Conservation (phyloP, 2,797 vertebrate species). For the Anas georgica region DNA sequence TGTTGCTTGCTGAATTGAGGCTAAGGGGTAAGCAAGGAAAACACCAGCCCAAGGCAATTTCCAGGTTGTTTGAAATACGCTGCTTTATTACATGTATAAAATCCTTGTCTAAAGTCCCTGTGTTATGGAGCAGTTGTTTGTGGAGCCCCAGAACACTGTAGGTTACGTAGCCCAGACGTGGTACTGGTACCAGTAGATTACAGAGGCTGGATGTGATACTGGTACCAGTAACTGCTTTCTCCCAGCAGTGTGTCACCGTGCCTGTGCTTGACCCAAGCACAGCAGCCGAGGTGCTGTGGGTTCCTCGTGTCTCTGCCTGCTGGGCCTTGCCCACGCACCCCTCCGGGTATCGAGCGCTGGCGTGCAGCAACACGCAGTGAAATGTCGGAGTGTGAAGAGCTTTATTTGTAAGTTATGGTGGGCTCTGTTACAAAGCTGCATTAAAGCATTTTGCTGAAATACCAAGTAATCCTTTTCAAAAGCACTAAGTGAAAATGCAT, state of each 20-base stretch:
- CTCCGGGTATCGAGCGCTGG: background rate
- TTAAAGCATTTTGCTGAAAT: slow-evolving; percentile 53
- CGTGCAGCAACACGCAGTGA: background rate
- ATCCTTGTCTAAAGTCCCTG: background rate
- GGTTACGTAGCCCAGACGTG: fast-evolving
- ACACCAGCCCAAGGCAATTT: background rate
- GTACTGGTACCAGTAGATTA: background rate
- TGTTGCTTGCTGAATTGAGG: background rate
- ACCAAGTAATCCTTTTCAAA: slow-evolving; percentile 36
- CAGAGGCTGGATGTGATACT: too few relatives aligned
- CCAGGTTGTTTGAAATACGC: background rate
- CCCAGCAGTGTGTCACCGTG: too few relatives aligned
- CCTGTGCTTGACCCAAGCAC: too few relatives aligned
- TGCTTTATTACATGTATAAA: background rate
- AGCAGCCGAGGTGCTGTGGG: too few relatives aligned
- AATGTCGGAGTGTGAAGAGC: background rate
- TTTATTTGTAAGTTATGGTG: background rate
- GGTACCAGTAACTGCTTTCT: too few relatives aligned
- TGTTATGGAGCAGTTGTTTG: background rate
- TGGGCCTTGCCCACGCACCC: fast-evolving
- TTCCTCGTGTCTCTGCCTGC: background rate
- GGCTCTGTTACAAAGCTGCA: slow-evolving; percentile 37
- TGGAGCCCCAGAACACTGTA: background rate
- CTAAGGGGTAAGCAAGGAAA: background rate
- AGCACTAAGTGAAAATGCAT: slow-evolving; percentile 52